Percentiles rank a stretch among this genome's conserved stretches.
Conservation (phyloP, 2,113 vertebrate genomes). For the Vulpes lagopus region DNA sequence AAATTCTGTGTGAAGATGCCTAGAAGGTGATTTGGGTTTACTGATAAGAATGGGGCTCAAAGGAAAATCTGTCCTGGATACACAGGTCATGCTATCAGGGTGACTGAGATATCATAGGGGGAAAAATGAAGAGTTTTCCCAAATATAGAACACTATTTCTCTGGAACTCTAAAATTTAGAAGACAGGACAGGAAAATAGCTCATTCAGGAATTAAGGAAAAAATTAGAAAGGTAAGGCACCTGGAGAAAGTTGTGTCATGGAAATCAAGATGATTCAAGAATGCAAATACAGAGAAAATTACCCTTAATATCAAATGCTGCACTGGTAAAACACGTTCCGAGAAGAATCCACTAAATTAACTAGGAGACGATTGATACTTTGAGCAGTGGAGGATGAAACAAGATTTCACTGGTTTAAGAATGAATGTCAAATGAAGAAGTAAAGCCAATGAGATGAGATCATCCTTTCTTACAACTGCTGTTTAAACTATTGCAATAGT, state of each 20-base stretch:
- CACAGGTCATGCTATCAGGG: not conserved
- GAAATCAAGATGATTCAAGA: conserved; percentile 5
- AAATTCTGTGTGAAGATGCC: not conserved
- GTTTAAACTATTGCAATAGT: not conserved
- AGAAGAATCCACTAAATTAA: not conserved
- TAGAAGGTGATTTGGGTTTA: not conserved
- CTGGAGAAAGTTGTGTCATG: not conserved
- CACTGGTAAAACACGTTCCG: not conserved
- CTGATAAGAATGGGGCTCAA: not conserved
- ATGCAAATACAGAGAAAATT: not conserved
- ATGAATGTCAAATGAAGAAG: not conserved
- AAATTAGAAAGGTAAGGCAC: not conserved
- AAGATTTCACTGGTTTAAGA: not conserved
- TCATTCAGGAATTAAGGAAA: not conserved
- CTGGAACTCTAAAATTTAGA: not conserved
- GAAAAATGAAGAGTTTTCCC: not conserved
- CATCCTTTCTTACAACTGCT: not conserved
- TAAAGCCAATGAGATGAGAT: not conserved
- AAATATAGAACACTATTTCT: not conserved
- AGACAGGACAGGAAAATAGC: not conserved
- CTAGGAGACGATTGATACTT: not conserved
- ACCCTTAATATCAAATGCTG: not conserved
- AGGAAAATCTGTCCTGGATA: not conserved
- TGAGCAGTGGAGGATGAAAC: not conserved
- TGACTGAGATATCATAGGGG: not conserved